These are phyloP conservation scores for Pandemis cinnamomeana DNA, from an alignment of 2,888 invertebrate species.

Conservation along the genomic window DNA sequence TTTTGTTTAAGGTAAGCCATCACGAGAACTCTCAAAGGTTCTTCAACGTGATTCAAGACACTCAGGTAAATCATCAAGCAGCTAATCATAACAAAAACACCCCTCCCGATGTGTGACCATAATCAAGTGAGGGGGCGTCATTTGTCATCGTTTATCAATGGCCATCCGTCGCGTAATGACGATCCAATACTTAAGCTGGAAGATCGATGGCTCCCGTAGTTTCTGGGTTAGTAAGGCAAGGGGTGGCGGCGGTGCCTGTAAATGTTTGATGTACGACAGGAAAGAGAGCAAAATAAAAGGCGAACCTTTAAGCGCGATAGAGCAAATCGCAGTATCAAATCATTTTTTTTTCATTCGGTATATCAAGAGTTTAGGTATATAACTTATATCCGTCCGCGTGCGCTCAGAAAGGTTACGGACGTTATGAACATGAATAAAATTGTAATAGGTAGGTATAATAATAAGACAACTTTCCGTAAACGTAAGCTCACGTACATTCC, in stretches of 20 bases:
- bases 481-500: not conserved
- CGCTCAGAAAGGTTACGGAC: not conserved
- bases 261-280: not conserved
- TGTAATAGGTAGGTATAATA: not conserved
- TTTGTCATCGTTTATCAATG: constrained; percentile 22
- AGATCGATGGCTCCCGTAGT: constrained; percentile 7
- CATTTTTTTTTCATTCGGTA: too few relatives aligned
- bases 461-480: not conserved
- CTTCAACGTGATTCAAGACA: not conserved
- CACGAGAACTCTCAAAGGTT: not conserved
- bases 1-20: constrained; percentile 1
- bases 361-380: too few relatives aligned
- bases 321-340: not conserved
- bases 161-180: constrained; percentile 20
- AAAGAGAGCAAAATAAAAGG: not conserved
- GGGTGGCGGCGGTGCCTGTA: not conserved
- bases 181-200: constrained; percentile 1
- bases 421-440: too few relatives aligned
- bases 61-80: not conserved
- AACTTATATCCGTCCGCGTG: too few relatives aligned
- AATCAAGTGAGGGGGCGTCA: constrained; percentile 20
- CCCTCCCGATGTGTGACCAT: constrained; percentile 1
- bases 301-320: not conserved
- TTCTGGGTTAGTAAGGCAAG: constrained; percentile 8
- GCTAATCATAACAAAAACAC: constrained; percentile 2